Evolutionary conservation across 92 coral and sea anemone genomes (phyloP), one percentile per base, ranked within the genome.

Genomic region (Epizoanthus stellaris): DNA sequence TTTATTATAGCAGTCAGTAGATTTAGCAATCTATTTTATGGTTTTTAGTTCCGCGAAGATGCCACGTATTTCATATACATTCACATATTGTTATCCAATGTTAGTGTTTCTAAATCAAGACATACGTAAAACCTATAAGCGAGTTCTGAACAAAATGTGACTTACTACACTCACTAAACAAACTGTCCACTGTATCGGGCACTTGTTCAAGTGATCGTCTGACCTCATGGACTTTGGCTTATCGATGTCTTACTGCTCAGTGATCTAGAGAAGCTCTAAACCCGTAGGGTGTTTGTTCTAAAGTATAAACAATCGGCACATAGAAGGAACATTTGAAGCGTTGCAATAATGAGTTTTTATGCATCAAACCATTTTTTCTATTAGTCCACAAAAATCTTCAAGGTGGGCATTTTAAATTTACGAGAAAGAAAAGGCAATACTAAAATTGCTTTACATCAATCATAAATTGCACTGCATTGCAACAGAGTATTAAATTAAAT

Each of bases 241-340:
- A 7, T n/a, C 53, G 11, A 11, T 10, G 36, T 43, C 60, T 43
- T 61, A 10, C 10, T 76, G 66, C 6, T 59, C 47, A 38, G 11
- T 77, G 82, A 77, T 57, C 82, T 61, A 40, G 70, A 77, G n/a
- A 11, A 40, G 19, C 45, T 4, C 67, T 25, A 19, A n/a, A 68
- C 19, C 52, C 49, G 21, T 68, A 21, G 70, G 16, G 5, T 66
- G 42, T 14, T 49, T 66, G 70, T 66, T 66, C 5, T 25, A 10
- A 25, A 38, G 38, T 25, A 3, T 30, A 5, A 34, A 49, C 14
- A 15, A 67, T 34, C 13, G 42, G 15, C 39, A 34, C 36, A 67
- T 67, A 67, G 42, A 67, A 30, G 36, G 71, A 13, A 67, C 39
- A 14, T 67, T 34, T 16, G 42, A 67, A 2, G 8, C 34, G 34